Base-by-base conservation (phyloP, 2,113 vertebrate genomes). In the Dromiciops gliroides region DNA sequence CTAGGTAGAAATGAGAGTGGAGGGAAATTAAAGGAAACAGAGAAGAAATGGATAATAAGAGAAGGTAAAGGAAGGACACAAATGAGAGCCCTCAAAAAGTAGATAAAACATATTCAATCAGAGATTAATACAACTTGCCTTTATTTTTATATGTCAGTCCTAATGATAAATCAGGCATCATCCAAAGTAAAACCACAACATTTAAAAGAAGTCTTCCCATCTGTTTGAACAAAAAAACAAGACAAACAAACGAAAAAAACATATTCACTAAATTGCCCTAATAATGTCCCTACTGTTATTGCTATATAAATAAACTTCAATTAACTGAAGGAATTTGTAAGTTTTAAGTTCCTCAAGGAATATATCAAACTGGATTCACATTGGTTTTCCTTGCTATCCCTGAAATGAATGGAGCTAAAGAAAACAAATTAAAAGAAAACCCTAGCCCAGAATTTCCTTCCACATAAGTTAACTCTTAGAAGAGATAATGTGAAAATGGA, bases 161-260 rank as follows among this genome's bases (percentile, higher is more conserved):
- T 67, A 93, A 92, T 95, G 92, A 97, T 90, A 92, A 89, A 47
- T 53, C 88, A 96, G 94, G 50, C 8, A 96, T 37, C 49, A 52
- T 96, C 90, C 96, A 95, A 97, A 97, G 50, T 67, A 95, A 93
- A 94, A 91, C 51, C 48, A 75, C 89, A 51, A 67, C 49, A 94
- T 37, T 89, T 23, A 50, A 94, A 94, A 96, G 14, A 23, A 60
- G 89, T 4, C 53, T 90, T 16, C 56, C 90, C 93, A 97, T 97
- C 97, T 97, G 92, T 96, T 94, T 91, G 50, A 97, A 97, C 53
- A 96, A 96, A 96, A 2, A 95, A n/a, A n/a, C n/a, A n/a, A n/a
- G n/a, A n/a, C n/a, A n/a, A n/a, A n/a, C n/a, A n/a, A n/a, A n/a
- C n/a, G n/a, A n/a, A n/a, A 92, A 23, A 96, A 94, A 96, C 91